A percentile compares a stretch with the other conserved stretches of the same genome.
Evolutionary conservation across 2,797 vertebrate species (phyloP).

Genomic region (Danio jaintianensis): DNA sequence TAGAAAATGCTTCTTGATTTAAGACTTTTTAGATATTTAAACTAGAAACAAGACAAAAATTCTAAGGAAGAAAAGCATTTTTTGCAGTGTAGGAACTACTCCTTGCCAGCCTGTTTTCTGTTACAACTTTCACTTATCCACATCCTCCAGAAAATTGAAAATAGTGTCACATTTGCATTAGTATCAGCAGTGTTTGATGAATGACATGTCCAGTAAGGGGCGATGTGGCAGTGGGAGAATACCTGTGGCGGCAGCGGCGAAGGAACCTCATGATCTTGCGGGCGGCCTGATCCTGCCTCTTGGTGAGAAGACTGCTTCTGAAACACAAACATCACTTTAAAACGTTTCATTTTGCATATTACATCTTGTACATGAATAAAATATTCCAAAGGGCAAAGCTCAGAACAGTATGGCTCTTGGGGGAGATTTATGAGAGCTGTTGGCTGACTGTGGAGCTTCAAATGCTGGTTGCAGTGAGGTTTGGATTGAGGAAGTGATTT

Average conservation of each 20-base stretch:
- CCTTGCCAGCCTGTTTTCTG: too few species aligned
- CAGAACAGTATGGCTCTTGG: conserved; percentile 32
- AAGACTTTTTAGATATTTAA: too few species aligned
- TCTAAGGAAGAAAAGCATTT: too few species aligned
- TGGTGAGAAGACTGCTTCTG: conserved; percentile 97
- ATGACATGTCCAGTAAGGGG: conserved; percentile 26
- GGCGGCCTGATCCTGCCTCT: conserved; percentile 99
- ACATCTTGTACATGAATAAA: conserved; percentile 33
- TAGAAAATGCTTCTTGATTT: too few species aligned
- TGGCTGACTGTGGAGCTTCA: conserved; percentile 23
- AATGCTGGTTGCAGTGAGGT: conserved; percentile 25
- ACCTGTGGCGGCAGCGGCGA: conserved; percentile 99
- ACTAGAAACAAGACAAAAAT: too few species aligned
- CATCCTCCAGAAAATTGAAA: not conserved
- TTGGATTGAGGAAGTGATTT: not conserved
- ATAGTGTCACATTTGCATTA: not conserved
- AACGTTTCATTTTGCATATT: conserved; percentile 26
- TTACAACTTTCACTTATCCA: too few species aligned
- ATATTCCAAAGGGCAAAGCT: conserved; percentile 30
- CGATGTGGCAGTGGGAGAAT: conserved; percentile 57
- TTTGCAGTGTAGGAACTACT: too few species aligned
- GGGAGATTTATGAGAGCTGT: conserved; percentile 18
- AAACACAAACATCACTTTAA: conserved; percentile 60
- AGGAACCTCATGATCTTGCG: conserved; percentile 99
- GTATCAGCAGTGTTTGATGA: conserved; percentile 21